These are phyloP conservation scores for Sebastiscus tertius DNA, from an alignment of 2,797 vertebrate species.

Conservation along the genomic window DNA sequence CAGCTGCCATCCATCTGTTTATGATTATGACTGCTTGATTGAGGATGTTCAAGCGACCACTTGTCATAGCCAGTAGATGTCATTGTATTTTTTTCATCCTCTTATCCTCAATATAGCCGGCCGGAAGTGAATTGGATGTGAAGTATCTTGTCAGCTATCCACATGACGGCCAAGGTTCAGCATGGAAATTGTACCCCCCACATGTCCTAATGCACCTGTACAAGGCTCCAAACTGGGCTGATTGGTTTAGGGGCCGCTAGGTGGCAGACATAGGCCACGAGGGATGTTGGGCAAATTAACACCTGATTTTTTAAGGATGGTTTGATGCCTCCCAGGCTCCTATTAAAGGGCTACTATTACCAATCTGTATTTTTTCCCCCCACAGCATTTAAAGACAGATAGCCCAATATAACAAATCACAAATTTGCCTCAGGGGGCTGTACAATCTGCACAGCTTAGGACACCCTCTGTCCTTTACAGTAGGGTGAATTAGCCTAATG, in stretches of 20 bases:
- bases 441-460: too few species aligned
- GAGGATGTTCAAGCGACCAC: constrained; percentile 41
- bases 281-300: constrained; percentile 31
- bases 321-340: background rate
- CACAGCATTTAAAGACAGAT: background rate
- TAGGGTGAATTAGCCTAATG: too few species aligned
- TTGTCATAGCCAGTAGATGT: constrained; percentile 54
- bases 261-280: constrained; percentile 64
- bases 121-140: background rate
- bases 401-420: too few species aligned
- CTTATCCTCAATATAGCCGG: background rate
- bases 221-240: background rate
- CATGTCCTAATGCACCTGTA: constrained; percentile 17
- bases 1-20: constrained; percentile 59
- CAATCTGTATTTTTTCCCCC: background rate
- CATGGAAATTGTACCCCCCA: background rate
- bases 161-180: background rate
- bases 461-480: too few species aligned
- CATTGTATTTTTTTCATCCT: background rate
- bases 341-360: background rate
- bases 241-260: constrained; percentile 54
- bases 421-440: too few species aligned
- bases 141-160: constrained; percentile 6
- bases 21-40: constrained; percentile 46
- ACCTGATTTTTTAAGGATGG: background rate